Percentiles rank a stretch among this genome's conserved stretches.
These are phyloP conservation scores for Stictonetta naevosa DNA, from an alignment of 2,113 vertebrate genomes.

Conservation along the genomic window DNA sequence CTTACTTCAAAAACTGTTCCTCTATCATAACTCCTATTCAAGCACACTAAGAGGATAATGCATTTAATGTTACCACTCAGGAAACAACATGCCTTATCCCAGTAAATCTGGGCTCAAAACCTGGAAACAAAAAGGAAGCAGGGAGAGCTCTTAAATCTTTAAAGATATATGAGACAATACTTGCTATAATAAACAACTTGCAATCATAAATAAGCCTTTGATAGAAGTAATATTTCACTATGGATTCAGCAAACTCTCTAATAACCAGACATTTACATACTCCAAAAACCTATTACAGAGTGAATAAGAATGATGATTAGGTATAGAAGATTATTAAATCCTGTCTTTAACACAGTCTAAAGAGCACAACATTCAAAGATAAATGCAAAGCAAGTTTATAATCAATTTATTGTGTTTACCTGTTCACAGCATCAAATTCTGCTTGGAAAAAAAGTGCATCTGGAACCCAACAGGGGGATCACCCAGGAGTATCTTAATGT, in stretches of 20 bases:
- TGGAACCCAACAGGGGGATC: background rate
- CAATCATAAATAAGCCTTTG: constrained; percentile 19
- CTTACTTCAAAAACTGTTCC: background rate
- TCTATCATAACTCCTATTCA: background rate
- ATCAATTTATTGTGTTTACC: background rate
- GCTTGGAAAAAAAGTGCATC: background rate
- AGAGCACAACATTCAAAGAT: background rate
- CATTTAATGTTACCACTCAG: background rate
- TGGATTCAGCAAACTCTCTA: background rate
- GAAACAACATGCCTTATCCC: background rate
- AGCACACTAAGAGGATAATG: background rate
- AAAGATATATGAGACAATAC: background rate
- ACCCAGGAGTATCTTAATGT: background rate
- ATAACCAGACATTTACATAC: constrained; percentile 24
- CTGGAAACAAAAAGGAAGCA: background rate
- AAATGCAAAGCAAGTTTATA: background rate
- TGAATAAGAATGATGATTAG: background rate
- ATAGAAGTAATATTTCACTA: constrained; percentile 39
- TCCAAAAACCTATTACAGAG: background rate
- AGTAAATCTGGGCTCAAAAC: background rate
- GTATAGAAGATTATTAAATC: constrained; percentile 1
- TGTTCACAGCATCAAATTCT: background rate
- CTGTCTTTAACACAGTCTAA: background rate
- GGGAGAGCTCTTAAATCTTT: background rate
- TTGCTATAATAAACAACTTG: background rate